Evolutionary conservation across 2,113 vertebrate genomes (phyloP).

Genomic region (Lampris incognitus): DNA sequence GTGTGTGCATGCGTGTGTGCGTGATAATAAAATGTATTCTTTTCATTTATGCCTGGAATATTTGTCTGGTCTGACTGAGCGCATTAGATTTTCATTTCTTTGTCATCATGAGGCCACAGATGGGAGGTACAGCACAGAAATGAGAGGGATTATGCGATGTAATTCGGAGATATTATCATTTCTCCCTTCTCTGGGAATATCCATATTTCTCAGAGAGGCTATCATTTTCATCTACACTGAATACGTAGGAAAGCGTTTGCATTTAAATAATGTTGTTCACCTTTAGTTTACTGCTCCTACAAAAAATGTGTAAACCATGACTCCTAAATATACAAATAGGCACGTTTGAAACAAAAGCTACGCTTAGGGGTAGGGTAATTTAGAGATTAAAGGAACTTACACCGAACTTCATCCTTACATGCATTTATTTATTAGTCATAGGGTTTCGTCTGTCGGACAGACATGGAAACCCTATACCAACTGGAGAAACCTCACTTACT

Average conservation of each 20-base stretch:
- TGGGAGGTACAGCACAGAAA: slow-evolving; percentile 45
- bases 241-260: not conserved
- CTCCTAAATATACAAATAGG: not conserved
- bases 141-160: slow-evolving; percentile 50
- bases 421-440: no score
- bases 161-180: slow-evolving; percentile 46
- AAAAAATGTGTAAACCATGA: slow-evolving; percentile 21
- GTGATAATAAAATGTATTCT: slow-evolving; percentile 20
- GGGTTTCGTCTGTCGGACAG: no score
- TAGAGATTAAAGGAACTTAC: slow-evolving; percentile 15
- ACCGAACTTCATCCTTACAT: no score
- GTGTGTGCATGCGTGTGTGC: slow-evolving; percentile 4
- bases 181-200: slow-evolving; percentile 34
- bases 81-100: slow-evolving; percentile 49
- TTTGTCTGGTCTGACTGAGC: slow-evolving; percentile 54
- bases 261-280: not conserved
- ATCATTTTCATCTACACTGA: slow-evolving; percentile 35
- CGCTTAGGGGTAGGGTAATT: not conserved
- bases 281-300: slow-evolving; percentile 12
- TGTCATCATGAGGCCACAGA: slow-evolving; percentile 57
- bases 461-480: no score
- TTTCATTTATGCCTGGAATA: slow-evolving; percentile 39
- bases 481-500: no score
- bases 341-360: not conserved
- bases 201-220: slow-evolving; percentile 28